Evolutionary conservation across 2,113 vertebrate genomes (phyloP), one percentile per base, ranked within the genome.

Genomic region (Antechinus stuartii): DNA sequence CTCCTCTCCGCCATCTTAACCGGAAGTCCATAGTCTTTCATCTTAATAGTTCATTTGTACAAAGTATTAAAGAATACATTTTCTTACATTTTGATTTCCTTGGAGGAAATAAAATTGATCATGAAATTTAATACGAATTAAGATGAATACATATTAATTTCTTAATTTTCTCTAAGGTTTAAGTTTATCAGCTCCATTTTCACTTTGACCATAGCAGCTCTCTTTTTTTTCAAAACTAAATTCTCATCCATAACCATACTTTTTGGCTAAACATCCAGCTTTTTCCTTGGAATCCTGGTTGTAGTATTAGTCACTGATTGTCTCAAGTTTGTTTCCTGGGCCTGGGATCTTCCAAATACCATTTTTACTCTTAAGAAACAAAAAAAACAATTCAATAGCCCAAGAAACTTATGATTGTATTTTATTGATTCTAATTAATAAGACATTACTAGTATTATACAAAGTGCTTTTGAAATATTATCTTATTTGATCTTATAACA

Each of bases 161-260:
- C 91, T 90, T 8, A 27, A 91, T 76, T 95, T 68, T 10, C 47
- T 50, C 91, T 95, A 91, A 8, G 30, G 26, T 68, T 92, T 26
- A 90, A 89, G 84, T 91, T 92, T 91, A 49, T 30, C 46, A 47
- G 90, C 54, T 91, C 91, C 89, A 26, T 47, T 96, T 91, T 76
- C 50, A 91, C 16, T 56, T 76, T 35, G 52, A 52, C 95, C 26
- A 53, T 2, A 30, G 0, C 19, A 42, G 92, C 52, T 91, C 54
- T 56, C 19, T 25, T 46, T 8, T 94, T n/a, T 50, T 76, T 16
- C 4, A 68, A 68, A 68, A 35, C 57, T 27, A 35, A 68, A 68
- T 92, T 91, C 90, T 96, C 19, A 50, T 93, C 92, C 90, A 90
- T 25, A 52, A 42, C 25, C 24, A 84, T 54, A 46, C 94, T 54